Conservation (phyloP, 2,113 vertebrate species). For the Perognathus longimembris region DNA sequence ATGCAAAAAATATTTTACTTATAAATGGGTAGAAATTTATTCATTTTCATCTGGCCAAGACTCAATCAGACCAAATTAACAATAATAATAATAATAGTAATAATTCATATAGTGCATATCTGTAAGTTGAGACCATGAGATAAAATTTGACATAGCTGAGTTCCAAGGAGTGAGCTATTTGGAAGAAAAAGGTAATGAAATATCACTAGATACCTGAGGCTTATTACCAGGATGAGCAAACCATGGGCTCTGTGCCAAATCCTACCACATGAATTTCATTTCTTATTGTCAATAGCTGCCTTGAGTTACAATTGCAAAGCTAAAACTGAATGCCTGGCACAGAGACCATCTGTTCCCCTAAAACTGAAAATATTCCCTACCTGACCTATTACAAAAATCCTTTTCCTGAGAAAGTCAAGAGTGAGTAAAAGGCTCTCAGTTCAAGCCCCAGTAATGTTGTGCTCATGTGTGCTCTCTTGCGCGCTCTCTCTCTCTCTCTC, state of each 20-base stretch:
- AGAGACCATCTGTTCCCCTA: neutral
- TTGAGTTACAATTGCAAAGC: neutral
- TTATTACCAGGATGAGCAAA: neutral
- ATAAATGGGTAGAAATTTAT: constrained; percentile 34
- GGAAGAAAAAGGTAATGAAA: neutral
- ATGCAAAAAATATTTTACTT: constrained; percentile 39
- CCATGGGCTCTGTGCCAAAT: neutral
- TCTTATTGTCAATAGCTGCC: neutral
- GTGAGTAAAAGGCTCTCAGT: too few species aligned
- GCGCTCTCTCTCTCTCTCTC: too few species aligned
- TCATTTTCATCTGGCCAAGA: neutral
- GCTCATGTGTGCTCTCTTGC: too few species aligned
- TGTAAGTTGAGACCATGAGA: neutral
- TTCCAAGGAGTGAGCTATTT: neutral
- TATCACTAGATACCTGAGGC: neutral
- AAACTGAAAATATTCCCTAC: neutral
- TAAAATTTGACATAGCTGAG: neutral
- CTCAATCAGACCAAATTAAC: neutral
- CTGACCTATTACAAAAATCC: neutral
- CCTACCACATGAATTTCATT: neutral
- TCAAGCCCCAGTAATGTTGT: too few species aligned
- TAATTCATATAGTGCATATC: neutral
- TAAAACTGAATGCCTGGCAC: neutral
- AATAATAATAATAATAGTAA: too few species aligned
- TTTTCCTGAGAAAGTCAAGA: too few species aligned